Evolutionary conservation across 2,797 vertebrate species (phyloP).

Genomic region (Taeniopygia guttata): DNA sequence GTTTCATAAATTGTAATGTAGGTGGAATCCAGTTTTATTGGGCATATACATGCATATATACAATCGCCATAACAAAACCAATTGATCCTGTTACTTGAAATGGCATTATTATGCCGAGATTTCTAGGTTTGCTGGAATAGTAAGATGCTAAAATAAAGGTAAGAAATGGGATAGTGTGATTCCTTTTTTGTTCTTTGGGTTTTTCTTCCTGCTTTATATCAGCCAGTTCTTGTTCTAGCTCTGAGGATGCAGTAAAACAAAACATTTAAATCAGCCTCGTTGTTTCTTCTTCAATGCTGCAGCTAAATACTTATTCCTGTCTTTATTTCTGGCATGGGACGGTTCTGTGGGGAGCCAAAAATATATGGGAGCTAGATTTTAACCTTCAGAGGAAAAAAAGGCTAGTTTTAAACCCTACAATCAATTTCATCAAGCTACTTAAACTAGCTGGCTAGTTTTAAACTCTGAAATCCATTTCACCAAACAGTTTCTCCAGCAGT

Average conservation of each 20-base stretch:
- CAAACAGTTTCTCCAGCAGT: neutral
- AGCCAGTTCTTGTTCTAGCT: neutral
- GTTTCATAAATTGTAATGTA: neutral
- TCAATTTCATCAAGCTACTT: neutral
- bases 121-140: neutral
- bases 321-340: neutral
- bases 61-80: constrained; percentile 4
- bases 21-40: neutral
- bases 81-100: constrained; percentile 31
- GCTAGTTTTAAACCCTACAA: neutral
- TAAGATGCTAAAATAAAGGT: neutral
- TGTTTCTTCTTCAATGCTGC: neutral
- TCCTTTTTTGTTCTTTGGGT: neutral
- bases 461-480: neutral
- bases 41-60: neutral
- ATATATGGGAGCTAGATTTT: neutral
- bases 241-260: neutral
- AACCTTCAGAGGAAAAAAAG: neutral
- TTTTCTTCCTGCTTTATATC: neutral
- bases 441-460: neutral
- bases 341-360: neutral
- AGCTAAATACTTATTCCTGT: neutral
- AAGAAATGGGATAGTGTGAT: neutral
- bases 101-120: neutral
- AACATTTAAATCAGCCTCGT: neutral